Base-by-base conservation (phyloP, 2,888 invertebrate genomes). In the Dryobotodes eremita region DNA sequence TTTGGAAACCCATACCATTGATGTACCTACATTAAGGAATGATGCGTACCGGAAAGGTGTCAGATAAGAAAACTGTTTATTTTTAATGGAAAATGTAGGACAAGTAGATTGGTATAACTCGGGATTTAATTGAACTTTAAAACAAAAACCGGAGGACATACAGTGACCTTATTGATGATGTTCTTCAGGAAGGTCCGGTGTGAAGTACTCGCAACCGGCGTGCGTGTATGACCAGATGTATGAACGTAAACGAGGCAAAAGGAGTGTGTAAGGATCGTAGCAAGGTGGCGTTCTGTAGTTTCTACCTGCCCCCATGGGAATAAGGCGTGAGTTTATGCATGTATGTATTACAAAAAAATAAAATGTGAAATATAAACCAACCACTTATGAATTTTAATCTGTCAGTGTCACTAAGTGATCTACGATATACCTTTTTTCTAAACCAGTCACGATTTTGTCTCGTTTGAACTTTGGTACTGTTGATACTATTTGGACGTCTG, bases 381-480 rank as follows among this genome's bases (percentile, higher is more conserved):
- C 23, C 23, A 50, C 15, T 8, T 50, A 20, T 2, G 36, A 42
- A 42, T 48, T 26, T 31, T 31, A 11, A 62, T 64, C 48, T 76
- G 76, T 23, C 77, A 77, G 48, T 79, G 70, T 79, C 42, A 71
- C 57, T 71, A 15, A 23, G 36, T 65, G 36, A 77, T 50, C 64
- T 36, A n/a, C 79, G 20, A 50, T 71, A 71, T 79, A 71, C 13
- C 8, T 71, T 65, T 75, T 65, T 66, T 61, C 42, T 31, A 57
- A 65, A 48, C 26, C 20, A 80, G 66, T 79, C 66, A 79, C 80
- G 73, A 66, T 17, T 36, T 36, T 46, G 50, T 71, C 57, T 64
- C n/a, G 5, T 59, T 53, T 79, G 65, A 66, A 46, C 57, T 57
- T 57, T 66, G 26, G 20, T 53, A 55, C 46, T 31, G 31, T 62